Evolutionary conservation across 2,888 invertebrate species (phyloP).

Genomic region (Troides oblongomaculatus): DNA sequence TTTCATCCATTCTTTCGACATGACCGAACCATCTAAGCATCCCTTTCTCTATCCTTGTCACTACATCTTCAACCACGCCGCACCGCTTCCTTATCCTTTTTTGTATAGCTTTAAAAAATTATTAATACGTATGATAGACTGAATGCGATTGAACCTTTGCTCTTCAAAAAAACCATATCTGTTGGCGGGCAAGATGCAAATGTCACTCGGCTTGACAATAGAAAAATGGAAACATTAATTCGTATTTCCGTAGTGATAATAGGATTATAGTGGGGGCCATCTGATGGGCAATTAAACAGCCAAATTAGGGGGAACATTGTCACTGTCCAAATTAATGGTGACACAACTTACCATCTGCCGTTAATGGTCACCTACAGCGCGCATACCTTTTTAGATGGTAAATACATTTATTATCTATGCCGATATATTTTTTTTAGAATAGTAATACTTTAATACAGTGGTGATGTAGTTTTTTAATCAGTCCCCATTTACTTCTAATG

Average conservation of each 20-base stretch:
- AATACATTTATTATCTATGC: constrained; percentile 23
- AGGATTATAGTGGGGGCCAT: constrained; percentile 26
- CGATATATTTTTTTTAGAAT: constrained; percentile 3
- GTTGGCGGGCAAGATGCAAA: constrained; percentile 10
- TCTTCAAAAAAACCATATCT: constrained; percentile 1
- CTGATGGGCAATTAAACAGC: constrained; percentile 48
- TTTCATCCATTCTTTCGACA: no score
- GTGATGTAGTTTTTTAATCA: no score
- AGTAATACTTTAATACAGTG: no score
- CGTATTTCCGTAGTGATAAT: constrained; percentile 28
- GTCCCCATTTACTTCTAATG: no score
- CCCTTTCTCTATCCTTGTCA: no score
- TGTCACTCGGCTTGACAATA: constrained; percentile 19
- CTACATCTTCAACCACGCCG: no score
- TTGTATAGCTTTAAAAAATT: no score
- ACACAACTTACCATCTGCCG: constrained; percentile 36
- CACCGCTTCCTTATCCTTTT: no score
- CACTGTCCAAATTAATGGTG: constrained; percentile 43
- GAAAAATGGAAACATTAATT: constrained; percentile 29
- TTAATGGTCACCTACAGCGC: constrained; percentile 25
- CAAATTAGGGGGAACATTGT: constrained; percentile 43
- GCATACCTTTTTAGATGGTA: constrained; percentile 17
- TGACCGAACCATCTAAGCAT: no score
- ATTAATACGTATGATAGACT: background rate
- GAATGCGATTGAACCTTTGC: constrained; percentile 6